Evolutionary conservation across 2,113 vertebrate genomes (phyloP), one percentile per base, ranked within the genome.

Genomic region (Zapus hudsonius): DNA sequence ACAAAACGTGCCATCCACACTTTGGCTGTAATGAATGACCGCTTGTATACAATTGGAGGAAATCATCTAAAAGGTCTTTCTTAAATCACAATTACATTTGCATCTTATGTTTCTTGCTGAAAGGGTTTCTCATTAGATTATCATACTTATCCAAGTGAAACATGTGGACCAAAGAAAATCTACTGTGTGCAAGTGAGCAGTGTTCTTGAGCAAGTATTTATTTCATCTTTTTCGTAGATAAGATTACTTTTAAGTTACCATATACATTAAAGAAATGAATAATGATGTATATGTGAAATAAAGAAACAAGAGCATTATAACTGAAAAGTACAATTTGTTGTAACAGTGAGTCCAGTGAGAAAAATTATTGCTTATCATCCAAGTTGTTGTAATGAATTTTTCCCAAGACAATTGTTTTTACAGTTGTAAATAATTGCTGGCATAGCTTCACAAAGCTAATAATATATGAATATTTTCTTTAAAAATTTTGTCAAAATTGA

Each of bases 51-150:
- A 80, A 99, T 99, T 95, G 99, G 99, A 96, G 99, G 99, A 97
- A 99, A 99, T 98, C 99, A 99, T 98, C 97, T 99, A 98, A 99
- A 99, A 99, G 99, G 99, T 99, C 97, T 97, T 97, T 90, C 69
- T 97, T 96, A 25, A 23, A 96, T 87, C 8, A 0, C 92, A 96
- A 91, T 95, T 96, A 64, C 93, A 85, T 96, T 97, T 96, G 87
- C 42, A 59, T 96, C 86, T 87, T 94, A 70, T 47, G 0, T 91
- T 84, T 97, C 92, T 96, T 92, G 91, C 97, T 95, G 95, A 96
- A 87, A 92, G 95, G 57, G 55, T 93, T 97, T 98, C 96, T 97
- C 70, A 16, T 97, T 97, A 92, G 91, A 91, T 90, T 96, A 96
- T 95, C 93, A 23, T 93, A 95, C 94, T 95, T 98, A 98, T 97